Evolutionary conservation across 2,797 vertebrate genomes (phyloP), one percentile per base, ranked within the genome.

Genomic region (Pygocentrus nattereri): DNA sequence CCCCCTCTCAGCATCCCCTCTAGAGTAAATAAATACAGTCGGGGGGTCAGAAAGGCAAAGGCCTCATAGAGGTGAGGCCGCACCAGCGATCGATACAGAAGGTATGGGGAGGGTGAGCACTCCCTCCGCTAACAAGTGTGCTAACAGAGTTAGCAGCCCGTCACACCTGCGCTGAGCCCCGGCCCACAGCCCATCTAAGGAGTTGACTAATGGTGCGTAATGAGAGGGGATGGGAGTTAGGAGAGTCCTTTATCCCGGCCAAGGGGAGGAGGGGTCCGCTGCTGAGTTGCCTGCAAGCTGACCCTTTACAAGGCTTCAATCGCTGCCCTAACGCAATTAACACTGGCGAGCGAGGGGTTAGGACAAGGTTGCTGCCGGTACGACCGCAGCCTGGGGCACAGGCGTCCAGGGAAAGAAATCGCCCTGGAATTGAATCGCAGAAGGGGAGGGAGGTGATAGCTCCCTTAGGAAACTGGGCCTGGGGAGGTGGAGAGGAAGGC

Each of bases 11-110:
- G 44, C 50, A 81, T 84, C 54, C 70, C 73, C 72, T 79, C 62
- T 83, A 83, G 81, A 91, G 92, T 92, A 94, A 94, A 94, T 95
- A 93, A 94, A 94, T 92, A 92, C 91, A 90, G 91, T 92, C 88
- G 56, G 5, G 88, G 92, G 97, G 97, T 99, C 97, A 98, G 90
- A 91, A 96, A 97, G 97, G 95, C 96, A 98, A 96, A 97, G 95
- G 96, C 95, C 95, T 94, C 71, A 83, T 85, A 92, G 92, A 96
- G 97, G 97, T 97, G 96, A 98, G 97, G 95, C 94, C 92, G 94
- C 93, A 95, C 93, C 94, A 95, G 95, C 85, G 95, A 96, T 96
- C 94, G 88, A 95, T 96, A 96, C 69, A 62, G 65, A 49, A 77
- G 81, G 69, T 59, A 79, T 56, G 76, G 41, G 34, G 54, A 52